Evolutionary conservation across 2,888 invertebrate species (phyloP).

Genomic region (Ophion ellenae): DNA sequence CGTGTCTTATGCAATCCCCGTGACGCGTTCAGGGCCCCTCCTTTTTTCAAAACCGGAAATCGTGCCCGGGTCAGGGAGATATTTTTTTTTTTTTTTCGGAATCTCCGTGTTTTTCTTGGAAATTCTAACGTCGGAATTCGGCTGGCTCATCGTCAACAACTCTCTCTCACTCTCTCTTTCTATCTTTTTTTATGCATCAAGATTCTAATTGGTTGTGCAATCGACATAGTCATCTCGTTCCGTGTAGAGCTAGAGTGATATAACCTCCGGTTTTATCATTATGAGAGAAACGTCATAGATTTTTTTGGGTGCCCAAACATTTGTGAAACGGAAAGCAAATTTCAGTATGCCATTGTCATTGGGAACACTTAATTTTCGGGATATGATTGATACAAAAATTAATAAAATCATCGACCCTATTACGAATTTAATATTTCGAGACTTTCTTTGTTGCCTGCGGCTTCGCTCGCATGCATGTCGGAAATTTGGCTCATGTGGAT

Average conservation of each 20-base stretch:
- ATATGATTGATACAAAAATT: no score
- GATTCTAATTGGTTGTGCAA: slow-evolving; percentile 2
- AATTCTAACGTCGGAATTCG: slow-evolving; percentile 12
- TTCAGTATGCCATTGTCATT: no score
- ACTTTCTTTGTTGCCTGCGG: no score
- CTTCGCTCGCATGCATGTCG: no score
- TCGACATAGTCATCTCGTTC: not conserved
- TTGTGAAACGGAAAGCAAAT: no score
- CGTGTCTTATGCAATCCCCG: slow-evolving; percentile 34
- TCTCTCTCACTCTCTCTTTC: not conserved
- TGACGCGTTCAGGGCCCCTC: slow-evolving; percentile 7
- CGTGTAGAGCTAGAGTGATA: not conserved
- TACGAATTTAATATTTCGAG: no score
- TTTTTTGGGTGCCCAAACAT: not conserved
- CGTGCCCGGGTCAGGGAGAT: slow-evolving; percentile 48
- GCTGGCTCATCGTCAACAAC: not conserved
- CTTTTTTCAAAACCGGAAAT: slow-evolving; percentile 34
- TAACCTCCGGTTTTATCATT: not conserved
- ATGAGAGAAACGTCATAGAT: not conserved
- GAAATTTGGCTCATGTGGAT: no score
- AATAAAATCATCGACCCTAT: no score
- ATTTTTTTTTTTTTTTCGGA: not conserved
- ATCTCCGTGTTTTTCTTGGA: slow-evolving; percentile 8
- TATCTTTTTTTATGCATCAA: not conserved
- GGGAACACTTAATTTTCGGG: no score